Conservation (phyloP, 2,797 vertebrate species). For the Enteromius viviparus region DNA sequence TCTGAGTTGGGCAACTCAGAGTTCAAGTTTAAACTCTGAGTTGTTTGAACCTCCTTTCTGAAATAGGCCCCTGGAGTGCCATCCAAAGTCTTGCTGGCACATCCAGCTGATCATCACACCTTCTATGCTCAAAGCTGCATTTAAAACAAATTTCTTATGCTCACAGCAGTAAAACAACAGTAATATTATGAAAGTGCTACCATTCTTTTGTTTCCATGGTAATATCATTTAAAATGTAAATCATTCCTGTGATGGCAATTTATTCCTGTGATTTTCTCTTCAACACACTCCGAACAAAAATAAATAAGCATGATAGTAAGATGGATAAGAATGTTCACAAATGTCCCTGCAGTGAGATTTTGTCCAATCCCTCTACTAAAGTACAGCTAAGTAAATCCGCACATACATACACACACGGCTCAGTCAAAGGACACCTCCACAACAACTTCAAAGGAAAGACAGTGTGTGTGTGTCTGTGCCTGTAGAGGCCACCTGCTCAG, state of each 20-base stretch:
- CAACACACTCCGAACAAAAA: too few relatives aligned
- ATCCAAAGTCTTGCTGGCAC: too few relatives aligned
- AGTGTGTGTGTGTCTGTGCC: constrained; percentile 13
- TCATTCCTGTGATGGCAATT: too few relatives aligned
- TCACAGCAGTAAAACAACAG: not conserved
- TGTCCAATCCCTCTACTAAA: not conserved
- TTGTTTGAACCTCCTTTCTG: too few relatives aligned
- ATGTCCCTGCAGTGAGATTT: not conserved
- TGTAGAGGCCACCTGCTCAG: constrained; percentile 34
- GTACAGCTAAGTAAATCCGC: not conserved
- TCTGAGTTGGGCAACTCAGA: too few relatives aligned
- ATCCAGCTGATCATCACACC: too few relatives aligned
- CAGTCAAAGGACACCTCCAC: constrained; percentile 39
- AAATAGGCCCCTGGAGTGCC: too few relatives aligned
- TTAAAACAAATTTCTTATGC: too few relatives aligned
- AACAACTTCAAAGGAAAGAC: constrained; percentile 48
- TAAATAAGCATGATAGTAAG: too few relatives aligned
- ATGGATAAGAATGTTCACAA: not conserved
- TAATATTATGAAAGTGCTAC: not conserved
- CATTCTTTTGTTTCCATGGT: not conserved
- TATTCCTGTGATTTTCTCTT: too few relatives aligned
- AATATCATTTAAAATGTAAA: not conserved
- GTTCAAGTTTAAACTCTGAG: too few relatives aligned
- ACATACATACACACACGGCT: constrained; percentile 24
- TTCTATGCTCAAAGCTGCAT: not conserved